Percentiles rank a stretch among this genome's conserved stretches.
Conservation (phyloP, 2,113 vertebrate species). For the Notarius quadriscutis region DNA sequence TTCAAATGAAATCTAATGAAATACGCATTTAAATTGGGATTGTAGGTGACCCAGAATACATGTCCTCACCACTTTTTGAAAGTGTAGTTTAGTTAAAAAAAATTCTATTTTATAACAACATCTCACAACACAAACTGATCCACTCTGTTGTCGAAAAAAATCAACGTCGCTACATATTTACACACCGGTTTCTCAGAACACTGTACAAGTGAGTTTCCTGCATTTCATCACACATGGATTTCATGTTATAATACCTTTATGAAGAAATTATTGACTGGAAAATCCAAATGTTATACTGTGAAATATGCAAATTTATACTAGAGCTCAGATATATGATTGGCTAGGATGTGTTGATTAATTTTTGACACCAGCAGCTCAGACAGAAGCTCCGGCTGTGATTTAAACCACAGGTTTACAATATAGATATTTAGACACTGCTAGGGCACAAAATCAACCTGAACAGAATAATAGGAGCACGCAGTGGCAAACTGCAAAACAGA, state of each 20-base stretch:
- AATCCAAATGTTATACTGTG: not conserved
- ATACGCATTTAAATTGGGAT: not conserved
- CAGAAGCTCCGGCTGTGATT: too few species aligned
- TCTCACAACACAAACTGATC: not conserved
- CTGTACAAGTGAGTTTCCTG: not conserved
- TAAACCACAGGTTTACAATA: not conserved
- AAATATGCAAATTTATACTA: not conserved
- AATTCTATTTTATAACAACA: not conserved
- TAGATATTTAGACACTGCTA: too few species aligned
- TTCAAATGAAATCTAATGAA: not conserved
- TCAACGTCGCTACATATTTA: not conserved
- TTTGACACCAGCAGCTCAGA: not conserved
- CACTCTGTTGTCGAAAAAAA: not conserved
- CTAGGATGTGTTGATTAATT: not conserved
- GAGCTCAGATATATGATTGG: not conserved
- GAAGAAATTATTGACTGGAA: not conserved
- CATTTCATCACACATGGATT: not conserved
- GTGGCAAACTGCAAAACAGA: too few species aligned
- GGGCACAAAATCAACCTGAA: too few species aligned
- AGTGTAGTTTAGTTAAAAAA: not conserved
- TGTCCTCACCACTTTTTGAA: not conserved
- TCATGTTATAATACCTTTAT: not conserved
- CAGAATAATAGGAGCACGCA: too few species aligned
- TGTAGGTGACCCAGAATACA: not conserved
- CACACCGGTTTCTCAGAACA: not conserved